A percentile compares a stretch with the other conserved stretches of the same genome.
Evolutionary conservation across 2,888 invertebrate species (phyloP).

Genomic region (Microchrysa polita): DNA sequence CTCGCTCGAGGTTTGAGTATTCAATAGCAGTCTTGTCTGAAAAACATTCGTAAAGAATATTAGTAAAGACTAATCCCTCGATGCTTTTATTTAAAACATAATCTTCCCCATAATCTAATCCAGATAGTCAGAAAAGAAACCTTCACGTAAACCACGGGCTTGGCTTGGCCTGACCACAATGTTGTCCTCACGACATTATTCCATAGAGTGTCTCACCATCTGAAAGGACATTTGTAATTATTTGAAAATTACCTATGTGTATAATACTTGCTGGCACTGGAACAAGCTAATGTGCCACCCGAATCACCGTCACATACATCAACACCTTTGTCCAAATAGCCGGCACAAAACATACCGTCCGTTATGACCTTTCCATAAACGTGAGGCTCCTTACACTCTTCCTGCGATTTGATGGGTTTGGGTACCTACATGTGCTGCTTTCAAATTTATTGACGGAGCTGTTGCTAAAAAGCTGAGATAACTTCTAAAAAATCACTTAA

Average conservation of each 20-base stretch:
- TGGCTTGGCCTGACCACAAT: constrained; percentile 77
- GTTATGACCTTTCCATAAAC: constrained; percentile 75
- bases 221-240: constrained; percentile 60
- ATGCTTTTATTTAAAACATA: constrained; percentile 46
- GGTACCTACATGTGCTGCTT: constrained; percentile 76
- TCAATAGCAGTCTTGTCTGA: constrained; percentile 32
- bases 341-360: constrained; percentile 83
- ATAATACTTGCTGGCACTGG: constrained; percentile 67
- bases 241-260: background rate
- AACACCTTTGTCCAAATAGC: constrained; percentile 76
- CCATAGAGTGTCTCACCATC: constrained; percentile 75
- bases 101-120: constrained; percentile 74
- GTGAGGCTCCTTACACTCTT: constrained; percentile 72
- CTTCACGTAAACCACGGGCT: constrained; percentile 79
- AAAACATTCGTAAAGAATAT: background rate
- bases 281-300: constrained; percentile 82
- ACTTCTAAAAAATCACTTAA: background rate
- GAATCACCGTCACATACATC: constrained; percentile 88
- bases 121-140: constrained; percentile 71
- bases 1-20: constrained; percentile 39
- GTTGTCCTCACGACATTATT: constrained; percentile 81
- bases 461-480: constrained; percentile 42
- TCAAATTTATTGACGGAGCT: constrained; percentile 73
- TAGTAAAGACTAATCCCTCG: background rate
- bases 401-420: constrained; percentile 72